These are phyloP conservation scores for Taeniopygia guttata DNA, from an alignment of 2,797 vertebrate species.

Conservation along the genomic window DNA sequence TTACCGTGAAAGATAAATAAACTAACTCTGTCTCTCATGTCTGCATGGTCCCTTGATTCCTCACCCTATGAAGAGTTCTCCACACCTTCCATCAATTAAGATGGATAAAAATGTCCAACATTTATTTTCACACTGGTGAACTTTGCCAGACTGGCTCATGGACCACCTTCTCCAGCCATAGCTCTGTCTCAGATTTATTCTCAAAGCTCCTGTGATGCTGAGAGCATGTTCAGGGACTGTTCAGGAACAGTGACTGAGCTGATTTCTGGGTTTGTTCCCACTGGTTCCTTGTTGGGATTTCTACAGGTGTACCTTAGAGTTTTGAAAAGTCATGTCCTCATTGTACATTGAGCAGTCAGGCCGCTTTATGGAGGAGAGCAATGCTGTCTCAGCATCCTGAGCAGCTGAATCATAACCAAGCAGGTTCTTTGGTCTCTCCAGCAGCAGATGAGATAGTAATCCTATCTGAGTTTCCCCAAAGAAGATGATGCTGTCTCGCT, in stretches of 20 bases:
- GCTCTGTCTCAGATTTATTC: not conserved
- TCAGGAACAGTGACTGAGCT: not conserved
- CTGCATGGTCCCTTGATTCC: not conserved
- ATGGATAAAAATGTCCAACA: not conserved
- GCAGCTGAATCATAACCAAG: not conserved
- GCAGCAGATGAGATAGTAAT: not conserved
- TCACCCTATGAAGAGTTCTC: not conserved
- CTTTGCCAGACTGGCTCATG: not conserved
- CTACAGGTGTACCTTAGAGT: not conserved
- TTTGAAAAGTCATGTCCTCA: accelerated
- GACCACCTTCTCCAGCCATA: not conserved
- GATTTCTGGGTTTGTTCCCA: not conserved
- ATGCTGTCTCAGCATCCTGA: not conserved
- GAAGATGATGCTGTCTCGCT: not conserved
- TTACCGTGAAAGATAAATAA: not conserved
- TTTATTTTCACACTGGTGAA: not conserved
- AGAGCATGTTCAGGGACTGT: not conserved
- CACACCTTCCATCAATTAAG: accelerated
- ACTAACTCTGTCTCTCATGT: accelerated
- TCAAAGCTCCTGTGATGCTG: not conserved
- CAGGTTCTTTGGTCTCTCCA: not conserved
- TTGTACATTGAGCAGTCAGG: not conserved
- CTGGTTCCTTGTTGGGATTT: not conserved
- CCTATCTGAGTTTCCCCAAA: not conserved
- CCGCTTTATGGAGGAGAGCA: not conserved